Base-by-base conservation (phyloP, 1,140 invertebrate genomes). In the Saccostrea echinata region DNA sequence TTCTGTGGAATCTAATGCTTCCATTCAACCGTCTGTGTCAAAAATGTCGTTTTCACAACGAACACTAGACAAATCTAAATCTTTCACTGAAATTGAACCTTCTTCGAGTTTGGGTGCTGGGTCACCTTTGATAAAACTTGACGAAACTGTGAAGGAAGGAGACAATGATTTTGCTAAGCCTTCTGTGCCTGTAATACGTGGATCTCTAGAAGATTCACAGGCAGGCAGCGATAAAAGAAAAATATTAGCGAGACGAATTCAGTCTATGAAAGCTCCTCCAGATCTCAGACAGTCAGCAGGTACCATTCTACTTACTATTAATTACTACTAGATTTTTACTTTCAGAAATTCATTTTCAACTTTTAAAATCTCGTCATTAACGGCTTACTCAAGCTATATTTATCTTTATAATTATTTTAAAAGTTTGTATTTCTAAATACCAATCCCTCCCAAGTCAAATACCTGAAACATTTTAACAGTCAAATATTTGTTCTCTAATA, bases 251-350 rank as follows among this genome's bases (percentile, higher is more conserved):
- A 64, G 83, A 61, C 18, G 83, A 33, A 57, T 84, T 30, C 83
- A 84, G 53, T 52, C 81, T 8, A 24, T 52, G 35, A 83, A 53
- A n/a, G 30, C 8, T 12, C 53, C 51, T 18, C 43, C 30, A 2
- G 83, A 84, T 53, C 18, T 84, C 43, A 52, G 52, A 6, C 55
- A 43, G 83, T 92, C 90, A 94, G 88, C 81, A 53, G 81, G 51
- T 52, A 53, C n/a, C 21, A 83, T n/a, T n/a, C n/a, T 21, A 21
- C 8, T 55, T 55, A 55, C 52, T 55, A 11, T 55, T 16, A 55
- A 55, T 13, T n/a, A n/a, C n/a, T n/a, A n/a, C n/a, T n/a, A n/a
- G n/a, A 43, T 2, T 43, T 43, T 43, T 43, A 43, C 6, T 43
- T 43, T 43, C 35, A 43, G 35, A 43, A 43, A 43, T 43, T 43